Percentiles rank a stretch among this genome's conserved stretches.
phyloP scores from a whole-genome alignment of 1,140 invertebrate genomes.

The Macrosteles quadrilineatus region DNA sequence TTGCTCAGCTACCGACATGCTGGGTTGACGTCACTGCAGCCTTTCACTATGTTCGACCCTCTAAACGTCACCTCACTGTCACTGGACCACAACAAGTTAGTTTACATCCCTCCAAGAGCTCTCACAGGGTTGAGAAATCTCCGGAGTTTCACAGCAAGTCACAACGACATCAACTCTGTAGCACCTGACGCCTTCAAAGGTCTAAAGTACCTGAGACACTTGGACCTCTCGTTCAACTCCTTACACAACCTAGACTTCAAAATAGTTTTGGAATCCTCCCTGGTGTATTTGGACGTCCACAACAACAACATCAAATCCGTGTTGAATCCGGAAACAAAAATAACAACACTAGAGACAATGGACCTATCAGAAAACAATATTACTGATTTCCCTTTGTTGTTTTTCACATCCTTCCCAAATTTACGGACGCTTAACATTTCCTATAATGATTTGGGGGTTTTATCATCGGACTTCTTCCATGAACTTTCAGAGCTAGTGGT shows the following conservation, averaged over 20 bases:
- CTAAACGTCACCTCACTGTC: background rate
- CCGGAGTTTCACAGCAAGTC: constrained; percentile 48
- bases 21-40: background rate
- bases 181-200: constrained; percentile 49
- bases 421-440: constrained; percentile 53
- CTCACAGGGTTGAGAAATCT: background rate
- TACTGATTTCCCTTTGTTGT: constrained; percentile 51
- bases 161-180: constrained; percentile 52
- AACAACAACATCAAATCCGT: constrained; percentile 7
- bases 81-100: constrained; percentile 14
- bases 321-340: constrained; percentile 32
- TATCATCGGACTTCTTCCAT: constrained; percentile 19
- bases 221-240: constrained; percentile 53
- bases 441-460: constrained; percentile 46
- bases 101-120: background rate
- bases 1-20: background rate
- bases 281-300: background rate
- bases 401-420: constrained; percentile 39
- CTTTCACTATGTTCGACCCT: background rate
- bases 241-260: constrained; percentile 48
- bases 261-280: background rate
- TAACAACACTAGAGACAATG: constrained; percentile 47
- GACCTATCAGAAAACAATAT: constrained; percentile 51
- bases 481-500: constrained; percentile 45
- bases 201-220: constrained; percentile 47